Evolutionary conservation across 2,888 invertebrate species (phyloP).

Genomic region (Meandrusa payeni): DNA sequence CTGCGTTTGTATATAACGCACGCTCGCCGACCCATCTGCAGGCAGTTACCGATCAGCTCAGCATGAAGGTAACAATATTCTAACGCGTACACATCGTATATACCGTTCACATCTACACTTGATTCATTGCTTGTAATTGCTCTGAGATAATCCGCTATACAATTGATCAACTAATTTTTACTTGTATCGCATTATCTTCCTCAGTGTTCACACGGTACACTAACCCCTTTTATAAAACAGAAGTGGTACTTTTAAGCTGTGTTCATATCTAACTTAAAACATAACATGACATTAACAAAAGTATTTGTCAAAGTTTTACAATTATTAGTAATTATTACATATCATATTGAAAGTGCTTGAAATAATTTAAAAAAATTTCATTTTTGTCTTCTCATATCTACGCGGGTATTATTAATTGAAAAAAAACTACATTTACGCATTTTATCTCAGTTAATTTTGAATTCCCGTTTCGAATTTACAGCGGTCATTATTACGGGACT

Average conservation of each 20-base stretch:
- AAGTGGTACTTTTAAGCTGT: too few species aligned
- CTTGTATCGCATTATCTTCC: constrained; percentile 14
- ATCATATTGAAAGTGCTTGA: too few species aligned
- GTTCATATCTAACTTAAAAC: too few species aligned
- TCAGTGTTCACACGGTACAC: constrained; percentile 15
- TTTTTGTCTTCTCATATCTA: too few species aligned
- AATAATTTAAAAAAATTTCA: too few species aligned
- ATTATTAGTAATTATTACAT: not conserved
- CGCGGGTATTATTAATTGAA: too few species aligned
- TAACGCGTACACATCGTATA: constrained; percentile 23
- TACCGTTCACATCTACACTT: not conserved
- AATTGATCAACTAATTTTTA: constrained; percentile 9
- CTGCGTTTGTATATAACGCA: constrained; percentile 66
- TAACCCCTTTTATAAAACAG: not conserved
- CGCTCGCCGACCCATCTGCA: constrained; percentile 55
- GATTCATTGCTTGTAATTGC: not conserved
- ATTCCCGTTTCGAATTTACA: too few species aligned
- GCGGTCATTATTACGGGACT: too few species aligned
- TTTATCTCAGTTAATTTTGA: too few species aligned
- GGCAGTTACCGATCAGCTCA: constrained; percentile 70
- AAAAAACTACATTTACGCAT: too few species aligned
- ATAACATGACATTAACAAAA: too few species aligned
- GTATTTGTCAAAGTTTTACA: too few species aligned
- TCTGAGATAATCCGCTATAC: constrained; percentile 6
- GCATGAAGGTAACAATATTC: constrained; percentile 66